These are phyloP conservation scores for Drosophila parvula DNA, from an alignment of 1,140 invertebrate genomes.

Conservation along the genomic window DNA sequence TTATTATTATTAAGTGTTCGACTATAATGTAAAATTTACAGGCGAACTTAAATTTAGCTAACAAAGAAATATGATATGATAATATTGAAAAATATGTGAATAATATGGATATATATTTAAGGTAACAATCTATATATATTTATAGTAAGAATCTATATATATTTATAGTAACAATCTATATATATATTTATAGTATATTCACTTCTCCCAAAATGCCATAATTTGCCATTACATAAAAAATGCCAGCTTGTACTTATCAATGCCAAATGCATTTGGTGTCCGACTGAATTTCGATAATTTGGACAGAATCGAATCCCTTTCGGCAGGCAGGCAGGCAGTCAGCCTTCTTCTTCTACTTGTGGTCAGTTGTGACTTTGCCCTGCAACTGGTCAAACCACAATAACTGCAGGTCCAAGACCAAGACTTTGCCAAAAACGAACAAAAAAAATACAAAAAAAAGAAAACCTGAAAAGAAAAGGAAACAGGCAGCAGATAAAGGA, in stretches of 20 bases:
- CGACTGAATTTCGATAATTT: conserved; percentile 9
- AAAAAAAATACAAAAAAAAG: conserved; percentile 12
- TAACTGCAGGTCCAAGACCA: conserved; percentile 50
- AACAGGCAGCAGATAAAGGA: conserved; percentile 33
- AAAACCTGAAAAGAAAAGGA: conserved; percentile 13
- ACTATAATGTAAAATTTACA: too few species aligned
- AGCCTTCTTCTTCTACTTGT: conserved; percentile 1
- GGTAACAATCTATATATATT: too few species aligned
- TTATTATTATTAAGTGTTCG: too few species aligned
- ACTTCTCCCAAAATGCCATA: neutral
- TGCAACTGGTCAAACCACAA: conserved; percentile 60
- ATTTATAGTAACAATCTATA: too few species aligned
- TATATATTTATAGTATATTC: too few species aligned
- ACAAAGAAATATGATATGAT: too few species aligned
- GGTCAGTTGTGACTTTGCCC: conserved; percentile 21
- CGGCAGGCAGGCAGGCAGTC: too few species aligned
- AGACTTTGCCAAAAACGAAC: conserved; percentile 46
- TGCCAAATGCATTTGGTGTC: neutral
- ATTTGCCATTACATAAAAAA: neutral
- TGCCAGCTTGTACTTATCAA: too few species aligned
- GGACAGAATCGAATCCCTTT: neutral
- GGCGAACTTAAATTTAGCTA: too few species aligned
- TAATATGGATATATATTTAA: too few species aligned
- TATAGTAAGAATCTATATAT: too few species aligned
- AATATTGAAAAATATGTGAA: too few species aligned